Percentiles rank a stretch among this genome's conserved stretches.
These are phyloP conservation scores for Diarsia dahlii DNA, from an alignment of 2,888 invertebrate species.

Conservation along the genomic window DNA sequence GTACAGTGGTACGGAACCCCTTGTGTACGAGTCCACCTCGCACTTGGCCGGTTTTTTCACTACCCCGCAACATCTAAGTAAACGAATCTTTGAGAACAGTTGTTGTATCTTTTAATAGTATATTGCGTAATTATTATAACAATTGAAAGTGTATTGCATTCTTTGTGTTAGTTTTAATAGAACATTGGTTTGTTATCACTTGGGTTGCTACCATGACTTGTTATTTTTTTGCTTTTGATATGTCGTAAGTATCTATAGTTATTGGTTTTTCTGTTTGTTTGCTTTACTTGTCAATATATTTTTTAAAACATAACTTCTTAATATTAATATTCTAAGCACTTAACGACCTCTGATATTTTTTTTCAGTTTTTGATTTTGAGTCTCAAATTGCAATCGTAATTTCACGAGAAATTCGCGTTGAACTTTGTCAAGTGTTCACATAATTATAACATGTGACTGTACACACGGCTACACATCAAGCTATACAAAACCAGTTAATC, in stretches of 20 bases:
- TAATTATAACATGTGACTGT: too few relatives aligned
- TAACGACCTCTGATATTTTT: too few relatives aligned
- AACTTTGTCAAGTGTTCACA: too few relatives aligned
- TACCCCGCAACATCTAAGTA: slow-evolving; percentile 79
- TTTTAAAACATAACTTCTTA: too few relatives aligned
- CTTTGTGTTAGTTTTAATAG: slow-evolving; percentile 63
- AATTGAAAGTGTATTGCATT: slow-evolving; percentile 78
- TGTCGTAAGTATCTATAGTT: background rate
- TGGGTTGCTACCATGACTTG: slow-evolving; percentile 32
- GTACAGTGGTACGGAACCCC: background rate
- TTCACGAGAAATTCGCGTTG: too few relatives aligned
- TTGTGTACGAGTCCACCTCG: background rate
- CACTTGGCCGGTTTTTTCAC: slow-evolving; percentile 66
- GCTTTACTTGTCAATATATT: too few relatives aligned
- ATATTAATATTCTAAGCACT: too few relatives aligned
- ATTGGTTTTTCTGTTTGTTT: too few relatives aligned
- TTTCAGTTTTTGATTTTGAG: too few relatives aligned
- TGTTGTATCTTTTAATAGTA: slow-evolving; percentile 83
- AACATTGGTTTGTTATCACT: slow-evolving; percentile 45
- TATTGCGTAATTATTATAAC: slow-evolving; percentile 79
- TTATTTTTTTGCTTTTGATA: slow-evolving; percentile 27
- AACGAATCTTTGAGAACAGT: slow-evolving; percentile 79
- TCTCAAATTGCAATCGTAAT: too few relatives aligned
- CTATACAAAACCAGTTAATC: too few relatives aligned
- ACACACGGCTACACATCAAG: too few relatives aligned